A percentile compares a stretch with the other conserved stretches of the same genome.
Conservation (phyloP, 2,113 vertebrate genomes). For the Petroica traversi region DNA sequence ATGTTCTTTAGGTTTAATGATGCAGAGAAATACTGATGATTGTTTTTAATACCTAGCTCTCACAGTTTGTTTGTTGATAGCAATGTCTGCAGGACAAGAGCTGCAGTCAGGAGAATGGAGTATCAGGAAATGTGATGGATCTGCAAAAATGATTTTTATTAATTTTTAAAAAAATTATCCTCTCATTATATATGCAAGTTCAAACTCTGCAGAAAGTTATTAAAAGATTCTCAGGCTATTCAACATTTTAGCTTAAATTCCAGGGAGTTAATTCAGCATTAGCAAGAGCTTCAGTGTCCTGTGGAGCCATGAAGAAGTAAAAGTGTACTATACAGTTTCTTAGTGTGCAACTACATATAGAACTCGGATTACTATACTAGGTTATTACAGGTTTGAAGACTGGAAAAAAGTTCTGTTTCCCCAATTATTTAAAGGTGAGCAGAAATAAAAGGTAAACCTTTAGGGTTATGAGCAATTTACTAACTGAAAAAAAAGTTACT, state of each 20-base stretch:
- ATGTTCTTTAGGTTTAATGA: not conserved
- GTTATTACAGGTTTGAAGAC: not conserved
- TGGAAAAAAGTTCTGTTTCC: not conserved
- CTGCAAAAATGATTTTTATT: not conserved
- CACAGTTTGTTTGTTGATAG: not conserved
- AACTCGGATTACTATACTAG: not conserved
- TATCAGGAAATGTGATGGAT: not conserved
- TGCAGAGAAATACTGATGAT: not conserved
- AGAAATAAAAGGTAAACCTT: not conserved
- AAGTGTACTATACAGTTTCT: not conserved
- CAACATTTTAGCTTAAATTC: not conserved
- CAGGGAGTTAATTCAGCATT: not conserved
- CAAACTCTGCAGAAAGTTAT: not conserved
- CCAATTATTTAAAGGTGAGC: not conserved
- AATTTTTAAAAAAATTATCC: rapidly evolving
- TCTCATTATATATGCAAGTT: not conserved
- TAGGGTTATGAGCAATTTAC: not conserved
- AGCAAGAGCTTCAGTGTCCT: not conserved
- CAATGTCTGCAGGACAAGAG: not conserved
- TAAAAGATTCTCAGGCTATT: not conserved
- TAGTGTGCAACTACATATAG: not conserved
- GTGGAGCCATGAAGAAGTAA: not conserved
- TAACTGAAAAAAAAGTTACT: not conserved
- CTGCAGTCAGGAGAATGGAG: not conserved
- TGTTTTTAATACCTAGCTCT: not conserved